phyloP scores from a whole-genome alignment of 2,113 vertebrate species.

The Cololabis saira region DNA sequence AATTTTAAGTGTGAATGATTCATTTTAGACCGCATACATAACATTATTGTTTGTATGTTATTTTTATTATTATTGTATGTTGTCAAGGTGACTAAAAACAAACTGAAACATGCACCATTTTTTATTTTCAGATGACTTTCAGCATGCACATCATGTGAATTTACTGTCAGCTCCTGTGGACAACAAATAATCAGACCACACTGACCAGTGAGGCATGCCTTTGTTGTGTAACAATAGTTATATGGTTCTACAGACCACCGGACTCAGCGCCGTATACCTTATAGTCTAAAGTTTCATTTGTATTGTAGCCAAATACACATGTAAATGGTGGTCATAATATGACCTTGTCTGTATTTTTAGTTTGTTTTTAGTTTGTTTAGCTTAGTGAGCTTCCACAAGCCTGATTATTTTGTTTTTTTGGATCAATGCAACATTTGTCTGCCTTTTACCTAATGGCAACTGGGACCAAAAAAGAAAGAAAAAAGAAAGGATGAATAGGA shows the following conservation, averaged over 20 bases:
- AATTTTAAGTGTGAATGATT: background rate
- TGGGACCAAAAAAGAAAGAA: no score
- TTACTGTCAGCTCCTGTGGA: background rate
- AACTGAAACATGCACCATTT: no score
- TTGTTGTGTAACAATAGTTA: slow-evolving; percentile 67
- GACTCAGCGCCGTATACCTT: slow-evolving; percentile 1
- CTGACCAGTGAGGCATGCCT: slow-evolving; percentile 56
- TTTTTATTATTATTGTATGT: no score
- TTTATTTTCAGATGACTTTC: no score
- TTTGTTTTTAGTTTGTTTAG: slow-evolving; percentile 32
- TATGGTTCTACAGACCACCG: slow-evolving; percentile 44
- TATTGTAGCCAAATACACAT: background rate
- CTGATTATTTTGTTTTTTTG: no score
- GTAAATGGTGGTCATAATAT: background rate
- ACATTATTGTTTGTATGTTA: background rate
- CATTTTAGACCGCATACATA: background rate
- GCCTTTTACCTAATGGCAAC: no score
- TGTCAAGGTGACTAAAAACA: slow-evolving; percentile 33
- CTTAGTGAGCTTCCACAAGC: background rate
- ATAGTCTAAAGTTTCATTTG: background rate
- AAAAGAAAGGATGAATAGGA: no score
- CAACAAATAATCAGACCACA: slow-evolving; percentile 40
- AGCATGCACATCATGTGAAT: background rate
- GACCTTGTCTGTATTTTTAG: slow-evolving; percentile 55
- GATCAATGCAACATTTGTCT: no score